Evolutionary conservation across 1,140 invertebrate genomes (phyloP).

Genomic region (Drosophila funebris): DNA sequence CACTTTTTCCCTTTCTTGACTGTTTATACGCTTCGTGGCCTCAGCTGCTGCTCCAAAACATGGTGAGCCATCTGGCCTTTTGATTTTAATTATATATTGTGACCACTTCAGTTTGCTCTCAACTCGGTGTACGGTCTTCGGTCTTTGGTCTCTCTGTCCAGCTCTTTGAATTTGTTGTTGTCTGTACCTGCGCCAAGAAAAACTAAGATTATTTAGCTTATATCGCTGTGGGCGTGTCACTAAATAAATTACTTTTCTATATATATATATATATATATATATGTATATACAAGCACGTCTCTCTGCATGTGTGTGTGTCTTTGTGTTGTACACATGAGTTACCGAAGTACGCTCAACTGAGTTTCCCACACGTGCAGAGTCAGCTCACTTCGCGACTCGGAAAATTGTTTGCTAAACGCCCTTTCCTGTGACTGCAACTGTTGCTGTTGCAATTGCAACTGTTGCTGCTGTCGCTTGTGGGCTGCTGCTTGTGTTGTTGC

Average conservation of each 20-base stretch:
- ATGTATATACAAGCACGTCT: slow-evolving; percentile 8
- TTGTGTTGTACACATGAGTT: slow-evolving; percentile 13
- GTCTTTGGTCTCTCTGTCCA: no score
- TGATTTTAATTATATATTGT: slow-evolving; percentile 83
- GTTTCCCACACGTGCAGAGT: slow-evolving; percentile 58
- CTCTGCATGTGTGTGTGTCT: neutral
- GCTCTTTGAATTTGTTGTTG: slow-evolving; percentile 6
- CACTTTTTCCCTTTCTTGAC: neutral
- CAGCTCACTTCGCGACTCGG: slow-evolving; percentile 41
- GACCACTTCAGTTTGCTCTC: slow-evolving; percentile 54
- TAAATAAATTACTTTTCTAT: slow-evolving; percentile 83
- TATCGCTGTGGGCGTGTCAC: slow-evolving; percentile 74
- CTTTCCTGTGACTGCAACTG: slow-evolving; percentile 60
- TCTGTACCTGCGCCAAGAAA: slow-evolving; percentile 48
- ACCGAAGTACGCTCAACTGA: slow-evolving; percentile 21
- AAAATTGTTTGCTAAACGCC: slow-evolving; percentile 80
- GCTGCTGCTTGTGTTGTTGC: slow-evolving; percentile 35
- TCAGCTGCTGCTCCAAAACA: slow-evolving; percentile 33
- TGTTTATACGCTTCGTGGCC: slow-evolving; percentile 51
- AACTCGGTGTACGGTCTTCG: neutral
- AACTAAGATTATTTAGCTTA: slow-evolving; percentile 68
- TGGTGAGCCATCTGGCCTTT: slow-evolving; percentile 73
- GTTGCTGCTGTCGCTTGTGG: slow-evolving; percentile 44
- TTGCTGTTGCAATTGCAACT: slow-evolving; percentile 36
- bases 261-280: slow-evolving; percentile 44